These are phyloP conservation scores for Aporrectodea caliginosa DNA, from an alignment of 1,140 invertebrate genomes.

Conservation along the genomic window DNA sequence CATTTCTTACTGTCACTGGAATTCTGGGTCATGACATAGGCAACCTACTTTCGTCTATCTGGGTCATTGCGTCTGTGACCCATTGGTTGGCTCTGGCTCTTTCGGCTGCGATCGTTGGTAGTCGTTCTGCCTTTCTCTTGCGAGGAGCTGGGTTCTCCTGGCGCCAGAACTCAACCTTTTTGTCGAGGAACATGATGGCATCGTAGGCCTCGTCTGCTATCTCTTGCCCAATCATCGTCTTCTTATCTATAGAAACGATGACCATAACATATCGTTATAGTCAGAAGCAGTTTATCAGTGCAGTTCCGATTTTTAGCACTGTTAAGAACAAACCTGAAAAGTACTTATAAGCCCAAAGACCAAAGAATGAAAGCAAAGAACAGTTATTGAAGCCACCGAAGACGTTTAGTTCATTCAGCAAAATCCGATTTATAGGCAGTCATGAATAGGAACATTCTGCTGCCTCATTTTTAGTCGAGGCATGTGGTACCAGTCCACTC, in stretches of 20 bases:
- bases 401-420: too few relatives aligned
- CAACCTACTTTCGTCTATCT: background rate
- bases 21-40: too few relatives aligned
- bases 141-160: conserved; percentile 7
- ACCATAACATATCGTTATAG: background rate
- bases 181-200: conserved; percentile 6
- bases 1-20: too few relatives aligned
- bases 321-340: too few relatives aligned
- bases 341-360: too few relatives aligned
- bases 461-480: too few relatives aligned
- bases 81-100: background rate
- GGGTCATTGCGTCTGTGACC: background rate
- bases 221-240: background rate
- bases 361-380: too few relatives aligned
- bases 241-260: background rate
- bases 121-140: background rate
- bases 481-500: too few relatives aligned
- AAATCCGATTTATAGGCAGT: too few relatives aligned
- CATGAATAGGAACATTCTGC: too few relatives aligned
- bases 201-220: background rate
- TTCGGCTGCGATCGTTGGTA: background rate
- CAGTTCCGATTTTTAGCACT: background rate
- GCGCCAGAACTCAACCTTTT: conserved; percentile 9
- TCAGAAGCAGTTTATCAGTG: background rate
- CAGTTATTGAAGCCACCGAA: too few relatives aligned